Percentiles rank a stretch among this genome's conserved stretches.
These are phyloP conservation scores for Passerina amoena DNA, from an alignment of 2,113 vertebrate species.

Conservation along the genomic window DNA sequence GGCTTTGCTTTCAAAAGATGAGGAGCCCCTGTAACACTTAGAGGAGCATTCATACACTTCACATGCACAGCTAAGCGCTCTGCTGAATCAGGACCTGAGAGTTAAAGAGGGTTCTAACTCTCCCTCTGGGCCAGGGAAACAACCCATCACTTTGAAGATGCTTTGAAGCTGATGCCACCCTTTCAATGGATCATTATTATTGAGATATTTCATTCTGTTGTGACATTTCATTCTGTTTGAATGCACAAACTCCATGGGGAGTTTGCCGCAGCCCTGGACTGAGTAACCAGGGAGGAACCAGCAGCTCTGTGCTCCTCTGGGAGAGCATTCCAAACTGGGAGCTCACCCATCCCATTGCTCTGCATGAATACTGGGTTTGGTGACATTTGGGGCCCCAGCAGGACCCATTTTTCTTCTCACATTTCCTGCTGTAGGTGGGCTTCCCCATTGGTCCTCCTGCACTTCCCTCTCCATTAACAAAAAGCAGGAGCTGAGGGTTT, in stretches of 20 bases:
- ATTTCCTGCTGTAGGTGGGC: not conserved
- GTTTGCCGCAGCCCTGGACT: rapidly evolving
- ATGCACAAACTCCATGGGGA: rapidly evolving
- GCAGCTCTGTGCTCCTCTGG: rapidly evolving
- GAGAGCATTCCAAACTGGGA: not conserved
- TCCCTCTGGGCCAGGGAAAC: not conserved
- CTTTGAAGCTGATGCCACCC: not conserved
- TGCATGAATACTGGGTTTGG: not conserved
- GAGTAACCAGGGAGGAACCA: not conserved
- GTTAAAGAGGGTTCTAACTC: not conserved
- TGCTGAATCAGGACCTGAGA: not conserved
- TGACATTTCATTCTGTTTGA: not conserved
- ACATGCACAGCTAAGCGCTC: rapidly evolving
- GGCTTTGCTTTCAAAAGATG: not conserved
- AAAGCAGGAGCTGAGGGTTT: not conserved
- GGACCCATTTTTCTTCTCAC: not conserved
- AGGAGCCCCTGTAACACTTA: rapidly evolving
- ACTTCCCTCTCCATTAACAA: not conserved
- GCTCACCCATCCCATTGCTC: not conserved
- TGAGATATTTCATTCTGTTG: not conserved
- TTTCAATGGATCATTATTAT: not conserved
- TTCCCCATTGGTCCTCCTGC: not conserved
- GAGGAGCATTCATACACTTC: not conserved
- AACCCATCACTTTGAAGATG: not conserved
- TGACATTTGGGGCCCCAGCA: not conserved